Conservation (phyloP, 2,888 invertebrate genomes). For the Halocaridina rubra region DNA sequence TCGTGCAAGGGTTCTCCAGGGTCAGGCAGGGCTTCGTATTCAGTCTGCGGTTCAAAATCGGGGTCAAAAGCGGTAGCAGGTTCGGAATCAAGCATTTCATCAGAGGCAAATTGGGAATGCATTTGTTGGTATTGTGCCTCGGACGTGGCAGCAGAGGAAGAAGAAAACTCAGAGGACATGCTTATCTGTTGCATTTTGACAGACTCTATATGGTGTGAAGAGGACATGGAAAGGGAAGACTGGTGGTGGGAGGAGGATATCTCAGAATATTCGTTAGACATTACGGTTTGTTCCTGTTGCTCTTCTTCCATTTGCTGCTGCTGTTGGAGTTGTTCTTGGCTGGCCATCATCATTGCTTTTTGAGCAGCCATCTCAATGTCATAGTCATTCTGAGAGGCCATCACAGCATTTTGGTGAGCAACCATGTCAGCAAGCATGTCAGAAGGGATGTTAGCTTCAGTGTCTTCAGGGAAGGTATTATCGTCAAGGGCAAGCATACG, state of each 20-base stretch:
- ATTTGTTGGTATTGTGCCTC: background rate
- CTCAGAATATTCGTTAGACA: background rate
- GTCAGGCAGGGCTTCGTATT: background rate
- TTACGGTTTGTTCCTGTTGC: background rate
- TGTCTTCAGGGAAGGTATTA: background rate
- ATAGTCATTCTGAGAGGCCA: too few species aligned
- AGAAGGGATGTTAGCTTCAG: background rate
- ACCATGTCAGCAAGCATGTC: slow-evolving; percentile 8
- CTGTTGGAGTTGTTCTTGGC: background rate
- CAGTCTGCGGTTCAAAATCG: background rate
- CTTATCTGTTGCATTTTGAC: slow-evolving; percentile 24
- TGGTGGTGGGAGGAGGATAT: slow-evolving; percentile 16
- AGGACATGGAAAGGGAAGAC: background rate
- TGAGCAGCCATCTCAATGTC: background rate
- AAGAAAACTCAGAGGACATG: slow-evolving; percentile 36
- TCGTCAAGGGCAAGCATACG: background rate
- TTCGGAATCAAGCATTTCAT: background rate
- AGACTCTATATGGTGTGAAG: slow-evolving; percentile 10
- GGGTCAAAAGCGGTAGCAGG: background rate
- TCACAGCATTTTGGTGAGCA: background rate
- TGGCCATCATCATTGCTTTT: background rate
- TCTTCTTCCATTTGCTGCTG: too few species aligned
- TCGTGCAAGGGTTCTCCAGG: background rate
- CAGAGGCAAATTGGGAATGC: background rate
- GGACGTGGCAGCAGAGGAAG: background rate